Percentiles rank a stretch among this genome's conserved stretches.
Conservation (phyloP, 2,888 invertebrate species). For the Lamellibrachia satsuma region DNA sequence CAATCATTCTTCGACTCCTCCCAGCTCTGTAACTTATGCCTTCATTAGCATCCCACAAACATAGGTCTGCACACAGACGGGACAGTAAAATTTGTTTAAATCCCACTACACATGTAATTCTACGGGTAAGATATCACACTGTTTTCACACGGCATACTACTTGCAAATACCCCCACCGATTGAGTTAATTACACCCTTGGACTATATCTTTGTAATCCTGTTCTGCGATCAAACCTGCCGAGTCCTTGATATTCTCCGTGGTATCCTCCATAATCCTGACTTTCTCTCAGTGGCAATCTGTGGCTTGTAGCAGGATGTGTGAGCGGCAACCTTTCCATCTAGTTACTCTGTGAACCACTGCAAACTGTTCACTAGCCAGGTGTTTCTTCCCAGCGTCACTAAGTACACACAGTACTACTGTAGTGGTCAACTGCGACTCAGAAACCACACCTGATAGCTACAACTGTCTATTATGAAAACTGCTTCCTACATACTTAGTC, state of each 20-base stretch:
- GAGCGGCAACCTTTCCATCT: neutral
- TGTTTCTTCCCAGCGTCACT: neutral
- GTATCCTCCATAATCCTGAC: neutral
- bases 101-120: neutral
- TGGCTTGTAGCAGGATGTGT: neutral
- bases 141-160: neutral
- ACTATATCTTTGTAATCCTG: neutral
- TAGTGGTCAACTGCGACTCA: neutral
- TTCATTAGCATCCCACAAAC: no score
- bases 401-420: neutral
- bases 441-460: neutral
- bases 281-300: neutral
- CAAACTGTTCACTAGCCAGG: neutral
- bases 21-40: no score
- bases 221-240: neutral
- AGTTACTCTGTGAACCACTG: neutral
- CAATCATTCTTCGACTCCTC: no score
- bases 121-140: neutral
- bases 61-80: no score
- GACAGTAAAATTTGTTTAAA: neutral
- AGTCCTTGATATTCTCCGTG: neutral
- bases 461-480: neutral
- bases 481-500: neutral
- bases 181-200: neutral
- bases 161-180: neutral